phyloP scores from a whole-genome alignment of 2,888 invertebrate species.

The Epistrophe eligans region DNA sequence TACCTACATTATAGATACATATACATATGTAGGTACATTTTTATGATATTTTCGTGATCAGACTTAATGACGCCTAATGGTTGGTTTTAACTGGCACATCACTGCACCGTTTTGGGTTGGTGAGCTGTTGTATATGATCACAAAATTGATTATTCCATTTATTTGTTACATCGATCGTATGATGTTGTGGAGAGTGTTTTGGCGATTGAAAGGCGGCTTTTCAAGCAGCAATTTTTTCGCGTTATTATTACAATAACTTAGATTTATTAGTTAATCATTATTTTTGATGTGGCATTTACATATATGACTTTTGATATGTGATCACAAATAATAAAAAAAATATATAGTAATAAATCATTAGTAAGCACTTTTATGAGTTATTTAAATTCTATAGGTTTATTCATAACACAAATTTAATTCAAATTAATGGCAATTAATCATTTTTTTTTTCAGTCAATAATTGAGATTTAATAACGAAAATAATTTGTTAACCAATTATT shows the following conservation, averaged over 20 bases:
- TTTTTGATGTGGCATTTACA: slow-evolving; percentile 55
- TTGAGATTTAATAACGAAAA: too few relatives aligned
- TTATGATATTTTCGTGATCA: slow-evolving; percentile 67
- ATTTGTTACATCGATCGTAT: slow-evolving; percentile 28
- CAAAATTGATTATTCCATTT: slow-evolving; percentile 66
- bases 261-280: slow-evolving; percentile 53
- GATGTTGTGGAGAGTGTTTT: slow-evolving; percentile 8
- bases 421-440: too few relatives aligned
- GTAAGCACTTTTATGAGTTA: too few relatives aligned
- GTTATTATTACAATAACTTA: slow-evolving; percentile 39
- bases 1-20: too few relatives aligned
- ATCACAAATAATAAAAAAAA: background rate
- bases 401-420: too few relatives aligned
- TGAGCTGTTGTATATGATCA: slow-evolving; percentile 45
- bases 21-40: too few relatives aligned
- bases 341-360: too few relatives aligned
- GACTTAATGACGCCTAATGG: slow-evolving; percentile 68
- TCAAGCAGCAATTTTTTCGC: background rate
- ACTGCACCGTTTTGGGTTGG: slow-evolving; percentile 6
- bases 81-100: slow-evolving; percentile 53
- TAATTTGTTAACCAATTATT: too few relatives aligned
- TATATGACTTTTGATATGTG: background rate
- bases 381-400: too few relatives aligned
- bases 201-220: slow-evolving; percentile 51
- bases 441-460: too few relatives aligned